phyloP scores from a whole-genome alignment of 2,113 vertebrate species.

The Mola mola region DNA sequence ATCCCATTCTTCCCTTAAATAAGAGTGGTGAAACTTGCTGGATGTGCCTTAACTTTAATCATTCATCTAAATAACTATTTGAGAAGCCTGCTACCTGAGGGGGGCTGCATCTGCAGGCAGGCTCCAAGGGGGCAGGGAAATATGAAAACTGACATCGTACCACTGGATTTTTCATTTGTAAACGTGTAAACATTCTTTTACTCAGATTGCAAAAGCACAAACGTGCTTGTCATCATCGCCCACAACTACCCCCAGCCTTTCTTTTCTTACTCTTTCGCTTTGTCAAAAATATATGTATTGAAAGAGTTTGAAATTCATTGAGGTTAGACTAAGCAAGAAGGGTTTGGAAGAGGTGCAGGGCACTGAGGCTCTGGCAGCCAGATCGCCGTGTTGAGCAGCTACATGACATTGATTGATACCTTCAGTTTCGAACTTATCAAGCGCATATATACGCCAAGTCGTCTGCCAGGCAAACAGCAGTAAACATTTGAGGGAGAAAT shows the following conservation, averaged over 20 bases:
- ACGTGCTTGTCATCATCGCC: slow-evolving; percentile 45
- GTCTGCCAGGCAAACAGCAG: slow-evolving; percentile 62
- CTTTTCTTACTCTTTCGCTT: slow-evolving; percentile 1
- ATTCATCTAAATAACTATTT: slow-evolving; percentile 85
- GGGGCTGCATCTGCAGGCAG: slow-evolving; percentile 52
- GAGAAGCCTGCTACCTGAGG: slow-evolving; percentile 63
- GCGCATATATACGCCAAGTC: slow-evolving; percentile 35
- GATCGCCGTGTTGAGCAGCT: slow-evolving; percentile 68
- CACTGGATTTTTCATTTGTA: slow-evolving; percentile 78
- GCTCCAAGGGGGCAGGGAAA: slow-evolving; percentile 57
- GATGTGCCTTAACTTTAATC: slow-evolving; percentile 84
- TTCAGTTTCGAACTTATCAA: slow-evolving; percentile 73
- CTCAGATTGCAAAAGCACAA: slow-evolving; percentile 59
- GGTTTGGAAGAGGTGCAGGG: slow-evolving; percentile 31
- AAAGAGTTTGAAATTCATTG: slow-evolving; percentile 72
- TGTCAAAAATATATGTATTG: slow-evolving; percentile 74
- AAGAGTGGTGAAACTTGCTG: slow-evolving; percentile 77
- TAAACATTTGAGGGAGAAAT: slow-evolving; percentile 73
- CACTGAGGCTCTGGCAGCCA: slow-evolving; percentile 52
- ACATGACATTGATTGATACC: slow-evolving; percentile 88
- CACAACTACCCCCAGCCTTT: not conserved
- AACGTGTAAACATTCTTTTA: slow-evolving; percentile 74
- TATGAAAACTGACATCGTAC: slow-evolving; percentile 72
- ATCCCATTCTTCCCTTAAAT: slow-evolving; percentile 81
- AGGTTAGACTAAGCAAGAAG: slow-evolving; percentile 52